phyloP scores from a whole-genome alignment of 2,797 vertebrate species.

The Scyliorhinus canicula region DNA sequence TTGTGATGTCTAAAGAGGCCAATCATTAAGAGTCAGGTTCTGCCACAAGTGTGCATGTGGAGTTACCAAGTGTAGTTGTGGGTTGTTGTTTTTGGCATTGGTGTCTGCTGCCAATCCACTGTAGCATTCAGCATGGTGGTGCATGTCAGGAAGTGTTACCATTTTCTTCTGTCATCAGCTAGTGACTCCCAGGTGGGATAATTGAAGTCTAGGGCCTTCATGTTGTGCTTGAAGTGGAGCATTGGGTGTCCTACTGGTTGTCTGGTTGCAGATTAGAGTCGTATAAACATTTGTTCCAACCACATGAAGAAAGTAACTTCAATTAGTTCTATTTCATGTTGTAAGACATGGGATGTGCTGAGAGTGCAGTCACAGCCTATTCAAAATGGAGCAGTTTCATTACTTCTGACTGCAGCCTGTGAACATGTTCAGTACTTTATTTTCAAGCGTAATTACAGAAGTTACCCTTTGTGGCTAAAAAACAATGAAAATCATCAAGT shows the following conservation, averaged over 20 bases:
- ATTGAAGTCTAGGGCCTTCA: neutral
- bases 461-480: neutral
- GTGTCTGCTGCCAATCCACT: too few relatives aligned
- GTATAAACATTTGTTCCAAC: neutral
- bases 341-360: neutral
- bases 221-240: neutral
- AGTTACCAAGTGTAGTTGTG: too few relatives aligned
- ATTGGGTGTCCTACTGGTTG: neutral
- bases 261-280: constrained; percentile 5
- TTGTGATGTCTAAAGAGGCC: too few relatives aligned
- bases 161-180: neutral
- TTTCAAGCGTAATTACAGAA: neutral
- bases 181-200: neutral
- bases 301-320: neutral
- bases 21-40: too few relatives aligned
- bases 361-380: neutral
- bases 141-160: too few relatives aligned
- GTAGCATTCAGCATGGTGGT: too few relatives aligned
- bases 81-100: too few relatives aligned
- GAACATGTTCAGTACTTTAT: neutral
- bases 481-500: neutral
- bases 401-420: neutral
- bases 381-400: neutral
- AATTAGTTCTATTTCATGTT: constrained; percentile 7
- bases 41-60: too few relatives aligned